Conservation (phyloP, 2,113 vertebrate genomes). For the Triplophysa siluroides region DNA sequence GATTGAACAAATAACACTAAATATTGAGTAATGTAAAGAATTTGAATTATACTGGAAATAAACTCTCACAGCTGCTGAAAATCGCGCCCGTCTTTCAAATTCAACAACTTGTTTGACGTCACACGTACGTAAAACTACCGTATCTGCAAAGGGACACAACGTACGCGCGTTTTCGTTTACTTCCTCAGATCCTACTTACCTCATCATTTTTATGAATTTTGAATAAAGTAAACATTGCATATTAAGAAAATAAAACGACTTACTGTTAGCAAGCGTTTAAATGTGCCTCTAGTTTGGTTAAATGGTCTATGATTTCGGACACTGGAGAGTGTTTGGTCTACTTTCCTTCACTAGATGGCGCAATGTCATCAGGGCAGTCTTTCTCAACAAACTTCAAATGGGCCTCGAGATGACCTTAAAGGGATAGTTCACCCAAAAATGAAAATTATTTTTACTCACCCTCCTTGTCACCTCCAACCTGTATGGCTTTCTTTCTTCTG, state of each 20-base stretch:
- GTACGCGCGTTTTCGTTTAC: neutral
- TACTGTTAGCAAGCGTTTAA: too few relatives aligned
- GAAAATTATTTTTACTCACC: too few relatives aligned
- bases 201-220: too few relatives aligned
- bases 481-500: too few relatives aligned
- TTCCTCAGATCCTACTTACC: neutral
- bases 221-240: too few relatives aligned
- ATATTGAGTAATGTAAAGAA: neutral
- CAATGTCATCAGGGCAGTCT: neutral
- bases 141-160: neutral
- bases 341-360: conserved; percentile 36
- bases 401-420: too few relatives aligned
- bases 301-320: too few relatives aligned
- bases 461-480: too few relatives aligned
- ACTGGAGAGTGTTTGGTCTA: too few relatives aligned
- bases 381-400: neutral
- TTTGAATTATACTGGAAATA: neutral
- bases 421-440: too few relatives aligned
- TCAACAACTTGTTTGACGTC: neutral
- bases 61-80: conserved; percentile 6
- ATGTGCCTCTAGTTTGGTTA: too few relatives aligned
- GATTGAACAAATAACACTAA: neutral
- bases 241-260: too few relatives aligned
- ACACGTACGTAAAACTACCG: conserved; percentile 36
- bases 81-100: conserved; percentile 66